phyloP scores from a whole-genome alignment of 2,888 invertebrate species.

The Abrostola triplasia region DNA sequence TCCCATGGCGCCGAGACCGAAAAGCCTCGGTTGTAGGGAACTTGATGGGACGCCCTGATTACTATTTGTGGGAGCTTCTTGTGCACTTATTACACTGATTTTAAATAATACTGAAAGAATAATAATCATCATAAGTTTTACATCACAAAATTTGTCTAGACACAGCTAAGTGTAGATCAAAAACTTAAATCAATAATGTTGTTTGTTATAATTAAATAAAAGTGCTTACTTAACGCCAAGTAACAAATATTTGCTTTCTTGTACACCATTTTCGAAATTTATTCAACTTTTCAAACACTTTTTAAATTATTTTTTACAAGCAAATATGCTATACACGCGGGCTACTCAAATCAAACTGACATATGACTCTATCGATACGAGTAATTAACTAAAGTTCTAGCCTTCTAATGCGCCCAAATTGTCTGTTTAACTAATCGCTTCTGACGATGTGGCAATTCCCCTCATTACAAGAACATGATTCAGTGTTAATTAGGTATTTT shows the following conservation, averaged over 20 bases:
- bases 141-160: too few species aligned
- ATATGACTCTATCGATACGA: background rate
- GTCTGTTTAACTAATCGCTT: constrained; percentile 7
- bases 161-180: too few species aligned
- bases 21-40: constrained; percentile 55
- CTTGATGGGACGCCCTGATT: constrained; percentile 30
- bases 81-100: constrained; percentile 32
- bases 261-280: constrained; percentile 10
- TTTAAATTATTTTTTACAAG: background rate
- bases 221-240: constrained; percentile 27
- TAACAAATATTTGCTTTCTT: constrained; percentile 5
- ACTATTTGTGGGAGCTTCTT: constrained; percentile 33
- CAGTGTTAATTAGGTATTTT: background rate
- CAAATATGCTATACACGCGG: constrained; percentile 4
- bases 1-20: constrained; percentile 36
- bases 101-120: constrained; percentile 38
- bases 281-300: background rate
- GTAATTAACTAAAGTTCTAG: background rate
- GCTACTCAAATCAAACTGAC: constrained; percentile 9
- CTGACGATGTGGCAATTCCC: constrained; percentile 20
- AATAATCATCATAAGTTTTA: background rate
- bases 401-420: background rate
- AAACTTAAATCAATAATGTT: too few species aligned
- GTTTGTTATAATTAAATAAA: too few species aligned
- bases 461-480: constrained; percentile 15